phyloP scores from a whole-genome alignment of 2,888 invertebrate species.

The Phrixothrix hirtus region DNA sequence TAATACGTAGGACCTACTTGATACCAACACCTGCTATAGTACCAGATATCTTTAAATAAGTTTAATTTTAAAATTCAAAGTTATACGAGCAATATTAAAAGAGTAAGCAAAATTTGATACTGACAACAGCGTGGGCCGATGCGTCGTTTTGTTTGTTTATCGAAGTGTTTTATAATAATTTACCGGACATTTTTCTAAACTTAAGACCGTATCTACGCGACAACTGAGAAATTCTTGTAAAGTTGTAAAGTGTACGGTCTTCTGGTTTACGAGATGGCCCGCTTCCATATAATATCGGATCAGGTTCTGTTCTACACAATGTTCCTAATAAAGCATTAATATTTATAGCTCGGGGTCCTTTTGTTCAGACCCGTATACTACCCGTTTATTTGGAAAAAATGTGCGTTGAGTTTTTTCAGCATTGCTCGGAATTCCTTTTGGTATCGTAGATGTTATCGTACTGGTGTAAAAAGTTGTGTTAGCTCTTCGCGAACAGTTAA shows the following conservation, averaged over 20 bases:
- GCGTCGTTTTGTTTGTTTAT: constrained; percentile 17
- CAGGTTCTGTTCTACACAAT: constrained; percentile 31
- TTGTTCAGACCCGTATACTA: constrained; percentile 23
- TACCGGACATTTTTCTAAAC: constrained; percentile 28
- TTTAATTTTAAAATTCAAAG: no score
- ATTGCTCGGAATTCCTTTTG: no score
- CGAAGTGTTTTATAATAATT: constrained; percentile 21
- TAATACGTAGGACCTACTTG: constrained; percentile 27
- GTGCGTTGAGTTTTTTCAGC: no score
- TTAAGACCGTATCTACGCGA: constrained; percentile 46
- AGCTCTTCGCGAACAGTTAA: no score
- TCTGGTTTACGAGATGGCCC: constrained; percentile 44
- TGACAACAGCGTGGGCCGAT: constrained; percentile 5
- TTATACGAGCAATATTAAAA: no score
- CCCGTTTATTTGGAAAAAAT: no score
- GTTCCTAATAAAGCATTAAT: constrained; percentile 30
- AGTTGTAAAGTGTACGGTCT: constrained; percentile 33
- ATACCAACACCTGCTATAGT: constrained; percentile 34
- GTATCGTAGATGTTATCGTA: no score
- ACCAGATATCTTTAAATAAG: constrained; percentile 14
- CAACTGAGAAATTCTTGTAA: constrained; percentile 47
- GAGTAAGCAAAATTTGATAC: no score
- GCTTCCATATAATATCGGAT: constrained; percentile 46
- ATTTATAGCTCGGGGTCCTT: constrained; percentile 23
- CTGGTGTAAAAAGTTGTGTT: no score